Percentiles rank a stretch among this genome's conserved stretches.
phyloP scores from a whole-genome alignment of 2,113 vertebrate genomes.

The Rhabdornis inornatus region DNA sequence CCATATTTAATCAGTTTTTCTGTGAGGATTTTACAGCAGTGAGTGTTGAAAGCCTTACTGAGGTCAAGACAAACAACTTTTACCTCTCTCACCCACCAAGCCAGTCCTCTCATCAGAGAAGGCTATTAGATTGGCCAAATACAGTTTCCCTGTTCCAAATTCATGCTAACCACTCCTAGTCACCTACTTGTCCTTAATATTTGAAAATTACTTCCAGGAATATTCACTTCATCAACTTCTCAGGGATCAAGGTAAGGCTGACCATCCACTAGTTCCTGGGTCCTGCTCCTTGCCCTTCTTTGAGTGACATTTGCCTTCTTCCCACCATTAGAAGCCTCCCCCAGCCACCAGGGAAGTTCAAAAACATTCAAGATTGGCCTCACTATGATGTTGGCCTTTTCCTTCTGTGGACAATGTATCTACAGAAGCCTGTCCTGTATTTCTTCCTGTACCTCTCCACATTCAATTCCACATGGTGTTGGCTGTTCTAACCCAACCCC shows the following conservation, averaged over 20 bases:
- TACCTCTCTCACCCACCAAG: not conserved
- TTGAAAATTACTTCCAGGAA: not conserved
- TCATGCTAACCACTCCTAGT: not conserved
- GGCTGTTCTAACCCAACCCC: not conserved
- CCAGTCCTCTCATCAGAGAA: not conserved
- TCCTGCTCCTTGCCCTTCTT: not conserved
- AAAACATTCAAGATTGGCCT: not conserved
- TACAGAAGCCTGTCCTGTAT: not conserved
- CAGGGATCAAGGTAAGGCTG: not conserved
- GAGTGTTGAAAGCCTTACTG: not conserved
- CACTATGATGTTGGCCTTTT: not conserved
- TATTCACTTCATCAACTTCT: not conserved
- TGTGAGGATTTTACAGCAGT: not conserved
- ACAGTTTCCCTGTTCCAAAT: not conserved
- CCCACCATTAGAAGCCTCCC: not conserved
- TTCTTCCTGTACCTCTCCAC: not conserved
- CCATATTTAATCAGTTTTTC: not conserved
- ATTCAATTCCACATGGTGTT: not conserved
- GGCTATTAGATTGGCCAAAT: not conserved
- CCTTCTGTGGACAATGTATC: not conserved
- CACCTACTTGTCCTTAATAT: not conserved
- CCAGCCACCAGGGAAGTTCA: not conserved
- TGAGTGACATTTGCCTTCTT: not conserved
- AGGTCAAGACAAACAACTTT: not conserved
- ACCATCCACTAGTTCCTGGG: not conserved